These are phyloP conservation scores for Prinia subflava DNA, from an alignment of 2,113 vertebrate genomes.

Conservation along the genomic window DNA sequence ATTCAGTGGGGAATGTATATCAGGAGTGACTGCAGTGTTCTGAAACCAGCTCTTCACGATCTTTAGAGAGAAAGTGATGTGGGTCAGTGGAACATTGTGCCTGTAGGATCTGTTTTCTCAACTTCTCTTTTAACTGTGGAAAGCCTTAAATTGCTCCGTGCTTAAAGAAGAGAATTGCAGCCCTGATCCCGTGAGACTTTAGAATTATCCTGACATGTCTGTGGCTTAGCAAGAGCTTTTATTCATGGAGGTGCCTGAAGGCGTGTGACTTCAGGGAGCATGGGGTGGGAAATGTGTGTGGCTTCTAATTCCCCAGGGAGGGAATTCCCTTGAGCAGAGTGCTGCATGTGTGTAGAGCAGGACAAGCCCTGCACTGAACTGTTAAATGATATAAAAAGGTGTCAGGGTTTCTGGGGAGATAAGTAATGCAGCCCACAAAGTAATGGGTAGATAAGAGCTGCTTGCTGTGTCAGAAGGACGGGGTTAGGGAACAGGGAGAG, in stretches of 20 bases:
- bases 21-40: background rate
- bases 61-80: background rate
- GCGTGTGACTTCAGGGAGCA: background rate
- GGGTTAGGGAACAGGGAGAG: background rate
- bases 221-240: conserved; percentile 60
- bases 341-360: accelerated
- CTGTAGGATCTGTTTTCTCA: background rate
- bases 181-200: background rate
- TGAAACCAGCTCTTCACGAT: background rate
- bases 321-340: background rate
- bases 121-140: background rate
- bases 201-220: background rate
- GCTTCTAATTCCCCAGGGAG: background rate
- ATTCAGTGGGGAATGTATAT: background rate
- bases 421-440: background rate
- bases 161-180: conserved; percentile 17
- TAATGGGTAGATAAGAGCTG: background rate
- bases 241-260: conserved; percentile 40
- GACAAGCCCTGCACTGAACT: background rate
- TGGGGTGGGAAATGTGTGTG: background rate
- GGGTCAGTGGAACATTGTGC: background rate
- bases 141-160: conserved; percentile 15
- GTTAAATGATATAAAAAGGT: background rate
- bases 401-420: background rate
- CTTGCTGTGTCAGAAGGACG: background rate